Base-by-base conservation (phyloP, 2,113 vertebrate species). In the Cyrtonyx montezumae region DNA sequence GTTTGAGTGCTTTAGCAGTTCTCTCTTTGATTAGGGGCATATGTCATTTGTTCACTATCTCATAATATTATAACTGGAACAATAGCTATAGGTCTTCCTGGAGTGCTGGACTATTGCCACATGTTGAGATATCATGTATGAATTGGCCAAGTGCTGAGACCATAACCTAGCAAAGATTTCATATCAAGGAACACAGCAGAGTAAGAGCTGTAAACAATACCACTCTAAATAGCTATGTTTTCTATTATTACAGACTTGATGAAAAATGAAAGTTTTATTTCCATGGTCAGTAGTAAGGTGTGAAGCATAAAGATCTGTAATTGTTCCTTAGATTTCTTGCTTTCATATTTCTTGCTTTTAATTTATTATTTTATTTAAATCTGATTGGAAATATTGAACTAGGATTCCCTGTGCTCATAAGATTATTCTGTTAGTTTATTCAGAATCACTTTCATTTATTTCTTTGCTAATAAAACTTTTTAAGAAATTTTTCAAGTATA, bases 381-480 rank as follows among this genome's bases (percentile, higher is more conserved):
- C 16, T 61, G 23, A 53, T 76, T 66, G 15, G 6, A 69, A 26
- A 28, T 36, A 49, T 49, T 11, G 32, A 26, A 75, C 45, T n/a
- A 56, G 45, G 26, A 81, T 59, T 4, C 76, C 4, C 1, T 69
- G 40, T 21, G 30, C 23, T 55, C 15, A 36, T 22, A 68, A 73
- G 4, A 79, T 28, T 16, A 51, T n/a, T 26, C 1, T 68, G 18
- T 17, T 58, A 51, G n/a, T 6, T 1, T 1, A 43, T 23, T 1
- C 3, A 37, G 4, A 13, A 62, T 18, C 8, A 25, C 3, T 80
- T 77, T 1, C n/a, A 4, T 22, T 58, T 36, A 58, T 20, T 77
- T 89, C 8, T 42, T 61, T 82, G 21, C 6, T 90, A 56, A 53
- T 28, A 43, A 42, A 45, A 19, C 2, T 11, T 75, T 78, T 67